Evolutionary conservation across 1,140 invertebrate genomes (phyloP).

Genomic region (Armadillidium nasatum): DNA sequence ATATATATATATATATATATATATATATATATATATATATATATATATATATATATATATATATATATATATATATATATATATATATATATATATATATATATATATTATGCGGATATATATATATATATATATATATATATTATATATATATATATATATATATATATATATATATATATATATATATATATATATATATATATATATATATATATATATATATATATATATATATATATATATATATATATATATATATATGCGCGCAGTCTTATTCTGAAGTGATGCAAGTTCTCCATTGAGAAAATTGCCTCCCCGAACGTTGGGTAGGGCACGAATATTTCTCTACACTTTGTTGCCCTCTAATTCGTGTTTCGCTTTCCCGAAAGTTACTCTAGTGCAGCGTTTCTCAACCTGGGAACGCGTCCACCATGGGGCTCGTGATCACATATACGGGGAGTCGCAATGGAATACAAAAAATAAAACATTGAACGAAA

Average conservation of each 20-base stretch:
- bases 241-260: constrained; percentile 18
- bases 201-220: constrained; percentile 21
- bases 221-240: constrained; percentile 17
- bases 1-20: constrained; percentile 21
- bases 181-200: constrained; percentile 17
- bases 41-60: constrained; percentile 4
- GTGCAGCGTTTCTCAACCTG: too few species aligned
- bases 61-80: constrained; percentile 20
- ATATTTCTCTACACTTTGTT: too few species aligned
- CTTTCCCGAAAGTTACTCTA: too few species aligned
- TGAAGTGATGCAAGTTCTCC: too few species aligned
- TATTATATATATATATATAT: constrained; percentile 10
- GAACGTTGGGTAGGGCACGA: too few species aligned
- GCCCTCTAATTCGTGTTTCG: too few species aligned
- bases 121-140: constrained; percentile 20
- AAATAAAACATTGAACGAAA: too few species aligned
- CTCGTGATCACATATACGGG: too few species aligned
- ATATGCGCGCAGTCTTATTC: background rate
- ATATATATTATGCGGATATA: background rate
- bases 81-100: constrained; percentile 21
- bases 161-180: constrained; percentile 14
- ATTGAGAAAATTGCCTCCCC: too few species aligned
- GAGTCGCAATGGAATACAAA: too few species aligned
- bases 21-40: constrained; percentile 19
- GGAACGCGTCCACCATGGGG: too few species aligned